Base-by-base conservation (phyloP, 2,797 vertebrate genomes). In the Menidia menidia region DNA sequence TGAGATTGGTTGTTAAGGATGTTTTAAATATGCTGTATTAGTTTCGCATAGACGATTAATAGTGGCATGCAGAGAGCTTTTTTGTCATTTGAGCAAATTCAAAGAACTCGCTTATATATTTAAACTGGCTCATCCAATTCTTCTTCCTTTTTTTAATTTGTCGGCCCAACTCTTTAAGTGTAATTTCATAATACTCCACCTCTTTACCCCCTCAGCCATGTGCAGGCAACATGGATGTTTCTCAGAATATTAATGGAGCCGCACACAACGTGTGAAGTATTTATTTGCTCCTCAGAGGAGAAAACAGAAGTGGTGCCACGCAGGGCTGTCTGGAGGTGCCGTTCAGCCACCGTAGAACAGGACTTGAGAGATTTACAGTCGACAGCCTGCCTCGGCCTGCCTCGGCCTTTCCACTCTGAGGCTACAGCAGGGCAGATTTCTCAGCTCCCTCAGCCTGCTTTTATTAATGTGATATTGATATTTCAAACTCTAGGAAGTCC, bases 401-500 rank as follows among this genome's bases (percentile, higher is more conserved):
- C 75, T 70, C 60, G 57, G 75, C 55, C 53, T 73, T 75, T 81
- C 71, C 61, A 19, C 82, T 76, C 73, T 3, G 19, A 78, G 57
- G 70, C 19, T 57, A 59, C 66, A 33, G 35, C 78, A 71, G 75
- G 77, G 75, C 80, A 62, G 67, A 54, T 66, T 81, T 64, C 74
- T 71, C 66, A 59, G 84, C 84, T 77, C 75, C 61, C 57, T 74
- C 68, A 59, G 86, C 87, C 87, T 91, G 91, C 80, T 90, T 84
- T 92, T 91, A 91, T 93, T 93, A 90, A 93, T 90, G 84, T 76
- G 61, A 39, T 92, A 94, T 95, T 88, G 93, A 94, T 93, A 84
- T 82, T 80, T 81, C 74, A 76, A 80, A 89, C 82, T 75, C 88
- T 31, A 44, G 80, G 86, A 87, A 92, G 91, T 92, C 89, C 83